Percentiles rank a stretch among this genome's conserved stretches.
phyloP scores from a whole-genome alignment of 2,888 invertebrate genomes.

The Agrypnus murinus region DNA sequence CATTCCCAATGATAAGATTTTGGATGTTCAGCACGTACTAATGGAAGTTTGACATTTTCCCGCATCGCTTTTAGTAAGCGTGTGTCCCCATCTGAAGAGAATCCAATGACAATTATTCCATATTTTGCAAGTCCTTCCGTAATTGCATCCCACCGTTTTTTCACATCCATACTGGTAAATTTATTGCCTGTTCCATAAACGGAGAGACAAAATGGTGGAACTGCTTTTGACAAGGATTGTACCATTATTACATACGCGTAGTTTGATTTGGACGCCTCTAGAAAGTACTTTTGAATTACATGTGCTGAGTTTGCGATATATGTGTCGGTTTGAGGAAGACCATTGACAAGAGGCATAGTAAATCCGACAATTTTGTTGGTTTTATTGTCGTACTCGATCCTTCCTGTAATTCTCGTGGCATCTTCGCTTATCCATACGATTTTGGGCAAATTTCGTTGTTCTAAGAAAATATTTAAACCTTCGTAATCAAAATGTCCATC shows the following conservation, averaged over 20 bases:
- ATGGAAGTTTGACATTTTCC: constrained; percentile 43
- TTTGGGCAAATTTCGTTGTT: too few species aligned
- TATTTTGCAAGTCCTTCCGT: constrained; percentile 41
- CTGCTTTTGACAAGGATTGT: constrained; percentile 50
- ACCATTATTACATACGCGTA: constrained; percentile 56
- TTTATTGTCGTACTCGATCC: too few species aligned
- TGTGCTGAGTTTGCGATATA: too few species aligned
- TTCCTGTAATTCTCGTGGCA: too few species aligned
- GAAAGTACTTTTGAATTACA: constrained; percentile 38
- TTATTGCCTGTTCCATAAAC: constrained; percentile 59
- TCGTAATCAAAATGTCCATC: too few species aligned
- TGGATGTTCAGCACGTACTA: background rate
- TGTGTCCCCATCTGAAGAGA: too few species aligned
- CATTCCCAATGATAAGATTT: constrained; percentile 37
- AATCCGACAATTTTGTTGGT: too few species aligned
- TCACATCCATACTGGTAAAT: constrained; percentile 55
- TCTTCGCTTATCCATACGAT: too few species aligned
- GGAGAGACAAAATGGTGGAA: constrained; percentile 53
- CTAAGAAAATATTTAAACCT: too few species aligned
- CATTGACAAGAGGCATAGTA: too few species aligned
- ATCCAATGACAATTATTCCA: constrained; percentile 55
- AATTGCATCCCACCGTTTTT: constrained; percentile 54
- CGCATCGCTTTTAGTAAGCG: constrained; percentile 59
- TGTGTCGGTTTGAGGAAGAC: too few species aligned
- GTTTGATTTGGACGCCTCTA: constrained; percentile 18